phyloP scores from a whole-genome alignment of 2,797 vertebrate genomes.

The Nannoperca australis region DNA sequence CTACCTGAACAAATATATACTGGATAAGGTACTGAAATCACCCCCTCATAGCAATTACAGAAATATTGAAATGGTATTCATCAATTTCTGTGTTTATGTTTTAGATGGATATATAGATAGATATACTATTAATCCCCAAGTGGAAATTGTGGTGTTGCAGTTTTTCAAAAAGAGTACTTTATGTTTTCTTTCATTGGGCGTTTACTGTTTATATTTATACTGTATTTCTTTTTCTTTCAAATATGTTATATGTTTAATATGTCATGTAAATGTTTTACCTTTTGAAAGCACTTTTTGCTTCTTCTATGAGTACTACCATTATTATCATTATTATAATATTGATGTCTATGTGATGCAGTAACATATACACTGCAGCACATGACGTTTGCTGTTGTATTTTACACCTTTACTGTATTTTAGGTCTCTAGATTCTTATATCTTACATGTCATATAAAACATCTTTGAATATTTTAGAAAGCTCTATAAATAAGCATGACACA shows the following conservation, averaged over 20 bases:
- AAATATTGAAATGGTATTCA: background rate
- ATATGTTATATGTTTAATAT: background rate
- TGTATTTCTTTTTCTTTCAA: background rate
- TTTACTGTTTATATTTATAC: background rate
- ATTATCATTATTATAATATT: background rate
- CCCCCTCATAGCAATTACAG: background rate
- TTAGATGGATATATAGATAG: too few species aligned
- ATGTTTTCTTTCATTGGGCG: background rate
- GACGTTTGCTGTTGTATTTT: background rate
- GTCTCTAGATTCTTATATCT: background rate
- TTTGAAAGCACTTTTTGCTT: background rate
- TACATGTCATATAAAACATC: too few species aligned
- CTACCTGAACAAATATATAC: constrained; percentile 98
- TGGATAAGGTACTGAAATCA: constrained; percentile 91
- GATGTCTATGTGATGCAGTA: too few species aligned
- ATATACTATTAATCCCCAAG: too few species aligned
- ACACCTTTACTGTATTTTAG: background rate
- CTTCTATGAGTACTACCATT: background rate
- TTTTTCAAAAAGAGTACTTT: too few species aligned
- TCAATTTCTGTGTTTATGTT: background rate
- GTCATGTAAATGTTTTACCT: background rate
- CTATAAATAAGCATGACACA: too few species aligned
- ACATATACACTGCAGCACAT: too few species aligned
- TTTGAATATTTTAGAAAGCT: too few species aligned
- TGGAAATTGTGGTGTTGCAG: too few species aligned